These are phyloP conservation scores for Andrena hattorfiana DNA, from an alignment of 2,888 invertebrate genomes.

Conservation along the genomic window DNA sequence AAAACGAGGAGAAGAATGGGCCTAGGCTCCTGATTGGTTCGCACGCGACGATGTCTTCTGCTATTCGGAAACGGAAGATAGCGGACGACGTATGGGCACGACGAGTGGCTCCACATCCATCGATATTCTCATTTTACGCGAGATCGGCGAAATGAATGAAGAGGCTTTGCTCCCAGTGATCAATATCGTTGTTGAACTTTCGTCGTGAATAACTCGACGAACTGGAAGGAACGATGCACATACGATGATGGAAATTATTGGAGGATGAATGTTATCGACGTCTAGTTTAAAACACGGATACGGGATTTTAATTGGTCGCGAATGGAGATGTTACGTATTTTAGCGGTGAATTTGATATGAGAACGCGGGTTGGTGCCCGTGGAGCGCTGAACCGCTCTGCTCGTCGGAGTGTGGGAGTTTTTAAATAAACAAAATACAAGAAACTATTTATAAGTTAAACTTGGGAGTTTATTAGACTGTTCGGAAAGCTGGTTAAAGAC, in stretches of 20 bases:
- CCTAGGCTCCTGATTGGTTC: constrained; percentile 72
- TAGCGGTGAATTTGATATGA: no score
- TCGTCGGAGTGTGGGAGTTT: no score
- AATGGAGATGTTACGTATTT: neutral
- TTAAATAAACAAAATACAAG: no score
- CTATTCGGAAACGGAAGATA: constrained; percentile 72
- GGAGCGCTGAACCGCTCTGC: no score
- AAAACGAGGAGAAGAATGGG: constrained; percentile 65
- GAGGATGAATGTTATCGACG: neutral
- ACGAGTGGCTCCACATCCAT: constrained; percentile 62
- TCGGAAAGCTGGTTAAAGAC: no score
- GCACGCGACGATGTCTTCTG: constrained; percentile 75
- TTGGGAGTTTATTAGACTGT: no score
- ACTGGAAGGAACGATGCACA: neutral
- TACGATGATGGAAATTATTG: neutral
- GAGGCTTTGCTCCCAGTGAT: neutral
- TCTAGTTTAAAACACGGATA: neutral
- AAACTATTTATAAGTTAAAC: no score
- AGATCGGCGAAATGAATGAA: neutral
- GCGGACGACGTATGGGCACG: constrained; percentile 69
- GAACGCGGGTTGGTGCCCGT: no score
- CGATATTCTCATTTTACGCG: constrained; percentile 15
- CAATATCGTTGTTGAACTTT: neutral
- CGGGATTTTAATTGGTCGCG: constrained; percentile 22
- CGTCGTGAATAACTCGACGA: neutral